phyloP scores from a whole-genome alignment of 2,888 invertebrate genomes.

The Coelogynopora nodosa region DNA sequence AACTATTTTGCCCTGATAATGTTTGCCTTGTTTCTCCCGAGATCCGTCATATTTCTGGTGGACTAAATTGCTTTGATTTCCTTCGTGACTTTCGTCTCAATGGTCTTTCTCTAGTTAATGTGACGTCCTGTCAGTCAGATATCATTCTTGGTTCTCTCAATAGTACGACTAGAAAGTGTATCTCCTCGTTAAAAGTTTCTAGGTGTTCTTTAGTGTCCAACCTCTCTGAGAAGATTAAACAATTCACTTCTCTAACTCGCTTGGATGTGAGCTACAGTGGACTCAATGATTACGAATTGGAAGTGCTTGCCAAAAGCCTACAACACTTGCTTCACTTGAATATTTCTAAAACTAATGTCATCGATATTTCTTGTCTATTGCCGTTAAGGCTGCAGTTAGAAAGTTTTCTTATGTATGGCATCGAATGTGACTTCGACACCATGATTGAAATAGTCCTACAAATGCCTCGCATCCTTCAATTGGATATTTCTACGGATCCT shows the following conservation, averaged over 20 bases:
- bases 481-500: background rate
- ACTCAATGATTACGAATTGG: background rate
- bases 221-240: background rate
- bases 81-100: background rate
- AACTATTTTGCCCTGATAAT: background rate
- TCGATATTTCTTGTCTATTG: background rate
- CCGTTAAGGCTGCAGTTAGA: background rate
- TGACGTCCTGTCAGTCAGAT: background rate
- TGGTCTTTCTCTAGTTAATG: background rate
- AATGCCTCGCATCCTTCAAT: background rate
- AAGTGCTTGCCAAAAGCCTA: background rate
- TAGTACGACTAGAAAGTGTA: background rate
- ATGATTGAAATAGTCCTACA: background rate
- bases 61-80: background rate
- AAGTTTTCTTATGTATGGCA: background rate
- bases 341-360: background rate
- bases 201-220: background rate
- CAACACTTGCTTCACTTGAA: background rate
- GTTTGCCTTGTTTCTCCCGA: background rate
- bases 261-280: background rate
- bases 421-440: background rate
- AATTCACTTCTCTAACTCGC: background rate
- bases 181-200: background rate
- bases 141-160: background rate
- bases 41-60: background rate